Evolutionary conservation across 2,888 invertebrate genomes (phyloP).

Genomic region (Ectropis crepuscularia): DNA sequence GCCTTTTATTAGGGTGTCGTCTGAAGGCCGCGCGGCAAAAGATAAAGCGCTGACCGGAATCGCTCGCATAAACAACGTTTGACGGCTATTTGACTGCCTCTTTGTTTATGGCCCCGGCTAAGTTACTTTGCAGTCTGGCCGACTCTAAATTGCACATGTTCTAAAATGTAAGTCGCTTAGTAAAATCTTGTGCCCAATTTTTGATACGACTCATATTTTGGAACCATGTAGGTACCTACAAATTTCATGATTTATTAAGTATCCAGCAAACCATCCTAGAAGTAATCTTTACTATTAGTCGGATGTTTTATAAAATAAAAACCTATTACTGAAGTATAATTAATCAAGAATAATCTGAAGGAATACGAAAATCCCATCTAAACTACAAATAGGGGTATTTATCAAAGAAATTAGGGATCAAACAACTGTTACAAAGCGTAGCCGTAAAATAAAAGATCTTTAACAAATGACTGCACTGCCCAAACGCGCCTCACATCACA

Average conservation of each 20-base stretch:
- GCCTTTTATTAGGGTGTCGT: conserved; percentile 84
- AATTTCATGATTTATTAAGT: too few relatives aligned
- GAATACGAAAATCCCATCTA: conserved; percentile 3
- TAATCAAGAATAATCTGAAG: neutral
- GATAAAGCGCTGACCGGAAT: conserved; percentile 80
- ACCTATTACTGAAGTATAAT: neutral
- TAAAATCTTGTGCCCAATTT: conserved; percentile 1
- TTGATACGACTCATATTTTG: neutral
- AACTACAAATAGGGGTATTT: conserved; percentile 17
- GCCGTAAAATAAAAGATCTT: conserved; percentile 66
- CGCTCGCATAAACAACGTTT: conserved; percentile 78
- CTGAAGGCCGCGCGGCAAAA: conserved; percentile 78
- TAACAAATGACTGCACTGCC: conserved; percentile 77
- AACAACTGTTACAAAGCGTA: conserved; percentile 59
- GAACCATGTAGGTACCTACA: neutral
- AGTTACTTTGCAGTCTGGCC: conserved; percentile 40
- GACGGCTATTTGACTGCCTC: conserved; percentile 78
- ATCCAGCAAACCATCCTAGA: too few relatives aligned
- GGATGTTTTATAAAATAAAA: too few relatives aligned
- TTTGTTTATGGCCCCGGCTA: conserved; percentile 68
- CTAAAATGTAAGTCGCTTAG: conserved; percentile 16
- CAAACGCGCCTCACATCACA: conserved; percentile 69
- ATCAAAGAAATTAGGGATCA: conserved; percentile 47
- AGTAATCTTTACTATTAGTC: too few relatives aligned
- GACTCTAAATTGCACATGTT: conserved; percentile 36